A percentile compares a stretch with the other conserved stretches of the same genome.
These are phyloP conservation scores for Arothron firmamentum DNA, from an alignment of 2,113 vertebrate genomes.

Conservation along the genomic window DNA sequence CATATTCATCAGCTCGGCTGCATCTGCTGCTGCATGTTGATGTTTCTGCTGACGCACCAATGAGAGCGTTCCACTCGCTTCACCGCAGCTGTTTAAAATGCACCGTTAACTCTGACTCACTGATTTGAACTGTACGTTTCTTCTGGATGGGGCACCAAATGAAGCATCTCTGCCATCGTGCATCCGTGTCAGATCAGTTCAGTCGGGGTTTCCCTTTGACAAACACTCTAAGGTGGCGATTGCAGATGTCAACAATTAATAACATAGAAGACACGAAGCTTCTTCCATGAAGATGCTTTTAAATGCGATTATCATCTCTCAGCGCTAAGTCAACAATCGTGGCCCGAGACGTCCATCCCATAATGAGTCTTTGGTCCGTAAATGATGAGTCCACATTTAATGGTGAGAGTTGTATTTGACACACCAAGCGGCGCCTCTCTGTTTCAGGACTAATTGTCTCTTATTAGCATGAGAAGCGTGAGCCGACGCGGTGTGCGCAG, in stretches of 20 bases:
- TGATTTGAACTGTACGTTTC: too few species aligned
- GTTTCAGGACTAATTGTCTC: slow-evolving; percentile 59
- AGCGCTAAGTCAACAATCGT: slow-evolving; percentile 65
- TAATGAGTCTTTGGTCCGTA: slow-evolving; percentile 52
- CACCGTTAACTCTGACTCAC: too few species aligned
- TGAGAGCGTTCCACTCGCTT: too few species aligned
- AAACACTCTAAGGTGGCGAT: not conserved
- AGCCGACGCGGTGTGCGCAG: slow-evolving; percentile 44
- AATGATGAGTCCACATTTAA: slow-evolving; percentile 59
- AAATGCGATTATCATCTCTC: slow-evolving; percentile 42
- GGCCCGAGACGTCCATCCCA: slow-evolving; percentile 54
- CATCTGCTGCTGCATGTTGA: too few species aligned
- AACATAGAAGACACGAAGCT: not conserved
- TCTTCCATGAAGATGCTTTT: slow-evolving; percentile 15
- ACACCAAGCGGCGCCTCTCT: slow-evolving; percentile 45
- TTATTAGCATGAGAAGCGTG: slow-evolving; percentile 64
- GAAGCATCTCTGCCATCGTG: not conserved
- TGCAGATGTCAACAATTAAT: not conserved
- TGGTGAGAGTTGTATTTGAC: slow-evolving; percentile 48
- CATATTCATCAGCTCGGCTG: too few species aligned
- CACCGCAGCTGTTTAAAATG: too few species aligned
- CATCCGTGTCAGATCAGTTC: slow-evolving; percentile 10
- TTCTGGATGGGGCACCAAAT: not conserved
- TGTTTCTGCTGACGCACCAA: too few species aligned
- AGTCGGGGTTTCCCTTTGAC: slow-evolving; percentile 14